These are phyloP conservation scores for Nomada fabriciana DNA, from an alignment of 2,888 invertebrate species.

Conservation along the genomic window DNA sequence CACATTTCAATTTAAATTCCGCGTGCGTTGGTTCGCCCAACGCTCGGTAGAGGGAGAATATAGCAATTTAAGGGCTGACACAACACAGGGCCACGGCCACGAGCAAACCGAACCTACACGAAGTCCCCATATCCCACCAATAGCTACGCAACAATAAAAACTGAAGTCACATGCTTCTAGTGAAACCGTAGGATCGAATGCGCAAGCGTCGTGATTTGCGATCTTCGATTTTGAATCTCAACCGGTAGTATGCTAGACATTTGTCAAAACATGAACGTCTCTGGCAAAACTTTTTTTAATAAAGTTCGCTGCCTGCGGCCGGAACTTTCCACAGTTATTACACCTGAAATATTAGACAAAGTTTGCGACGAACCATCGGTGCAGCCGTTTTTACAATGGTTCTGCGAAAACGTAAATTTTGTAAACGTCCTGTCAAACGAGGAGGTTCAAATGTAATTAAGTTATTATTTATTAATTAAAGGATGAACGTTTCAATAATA, in stretches of 20 bases:
- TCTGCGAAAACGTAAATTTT: conserved; percentile 74
- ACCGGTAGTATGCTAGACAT: not conserved
- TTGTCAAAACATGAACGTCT: conserved; percentile 61
- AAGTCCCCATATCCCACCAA: no score
- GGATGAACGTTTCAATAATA: not conserved
- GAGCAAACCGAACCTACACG: no score
- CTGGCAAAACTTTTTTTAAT: conserved; percentile 70
- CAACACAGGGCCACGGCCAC: no score
- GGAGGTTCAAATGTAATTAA: conserved; percentile 78
- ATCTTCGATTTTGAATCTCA: not conserved
- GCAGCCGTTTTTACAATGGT: conserved; percentile 81
- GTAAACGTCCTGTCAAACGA: conserved; percentile 78
- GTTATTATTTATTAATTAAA: conserved; percentile 27
- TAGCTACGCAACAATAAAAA: no score
- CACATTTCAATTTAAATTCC: no score
- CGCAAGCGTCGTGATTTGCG: no score
- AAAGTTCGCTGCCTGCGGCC: conserved; percentile 77
- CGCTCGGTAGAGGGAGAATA: no score
- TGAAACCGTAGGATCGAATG: no score
- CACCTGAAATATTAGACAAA: conserved; percentile 74
- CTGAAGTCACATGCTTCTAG: no score
- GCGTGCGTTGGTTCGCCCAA: no score
- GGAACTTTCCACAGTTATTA: conserved; percentile 70
- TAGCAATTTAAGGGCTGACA: no score
- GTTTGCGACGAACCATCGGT: conserved; percentile 74